Conservation (phyloP, 2,113 vertebrate species). For the Dipodomys spectabilis region DNA sequence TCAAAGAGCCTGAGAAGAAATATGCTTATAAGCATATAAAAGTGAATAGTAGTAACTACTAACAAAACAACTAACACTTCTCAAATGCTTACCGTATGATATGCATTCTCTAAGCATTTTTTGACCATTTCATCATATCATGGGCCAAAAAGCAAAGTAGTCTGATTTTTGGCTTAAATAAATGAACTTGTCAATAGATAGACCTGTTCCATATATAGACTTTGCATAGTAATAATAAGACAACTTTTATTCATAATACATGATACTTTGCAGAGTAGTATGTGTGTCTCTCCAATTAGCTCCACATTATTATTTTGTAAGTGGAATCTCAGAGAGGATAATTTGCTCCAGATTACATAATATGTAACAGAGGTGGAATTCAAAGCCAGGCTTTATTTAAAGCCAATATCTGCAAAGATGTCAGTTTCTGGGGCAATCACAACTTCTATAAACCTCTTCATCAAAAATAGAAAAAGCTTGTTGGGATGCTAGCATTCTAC, state of each 20-base stretch:
- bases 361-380: background rate
- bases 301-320: background rate
- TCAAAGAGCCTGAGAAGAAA: background rate
- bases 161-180: constrained; percentile 10
- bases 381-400: background rate
- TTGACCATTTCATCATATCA: background rate
- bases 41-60: background rate
- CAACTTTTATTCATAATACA: background rate
- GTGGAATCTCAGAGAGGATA: background rate
- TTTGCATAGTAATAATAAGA: background rate
- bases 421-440: background rate
- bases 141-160: background rate
- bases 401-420: background rate
- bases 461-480: background rate
- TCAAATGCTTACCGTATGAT: background rate
- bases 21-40: background rate
- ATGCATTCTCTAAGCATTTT: background rate
- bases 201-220: background rate
- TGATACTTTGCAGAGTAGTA: background rate
- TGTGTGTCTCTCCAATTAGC: background rate
- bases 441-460: background rate
- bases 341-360: background rate
- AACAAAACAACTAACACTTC: background rate
- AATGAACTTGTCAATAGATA: background rate
- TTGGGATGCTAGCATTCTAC: background rate